Percentiles rank a stretch among this genome's conserved stretches.
These are phyloP conservation scores for Caenorhabditis panamensis DNA, from an alignment of 2,888 invertebrate species.

Conservation along the genomic window DNA sequence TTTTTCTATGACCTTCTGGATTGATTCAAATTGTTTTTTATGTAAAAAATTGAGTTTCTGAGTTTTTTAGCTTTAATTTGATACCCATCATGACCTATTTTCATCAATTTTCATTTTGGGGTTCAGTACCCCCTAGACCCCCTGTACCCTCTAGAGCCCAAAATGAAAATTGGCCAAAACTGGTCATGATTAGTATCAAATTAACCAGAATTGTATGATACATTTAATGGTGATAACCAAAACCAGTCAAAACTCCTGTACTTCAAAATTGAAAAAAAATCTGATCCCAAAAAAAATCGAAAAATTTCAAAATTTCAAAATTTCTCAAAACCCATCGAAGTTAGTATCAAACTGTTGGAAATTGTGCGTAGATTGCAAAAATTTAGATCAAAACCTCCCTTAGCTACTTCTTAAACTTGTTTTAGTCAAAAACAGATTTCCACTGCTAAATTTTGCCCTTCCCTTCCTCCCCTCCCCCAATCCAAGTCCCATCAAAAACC, in stretches of 20 bases:
- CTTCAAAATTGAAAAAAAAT: no score
- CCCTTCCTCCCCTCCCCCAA: no score
- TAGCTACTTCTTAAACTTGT: no score
- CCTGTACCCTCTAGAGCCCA: not conserved
- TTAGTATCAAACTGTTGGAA: not conserved
- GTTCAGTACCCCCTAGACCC: not conserved
- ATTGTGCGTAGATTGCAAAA: not conserved
- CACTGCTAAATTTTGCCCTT: no score
- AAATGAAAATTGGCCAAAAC: not conserved
- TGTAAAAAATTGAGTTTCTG: not conserved
- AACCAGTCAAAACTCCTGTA: no score
- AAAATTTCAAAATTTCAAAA: not conserved
- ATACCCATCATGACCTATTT: not conserved
- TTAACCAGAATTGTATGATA: not conserved
- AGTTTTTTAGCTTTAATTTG: not conserved
- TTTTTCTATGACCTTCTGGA: not conserved
- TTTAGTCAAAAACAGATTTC: no score
- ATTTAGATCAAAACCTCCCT: not conserved
- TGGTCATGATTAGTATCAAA: not conserved
- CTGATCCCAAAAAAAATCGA: not conserved
- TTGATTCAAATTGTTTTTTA: not conserved
- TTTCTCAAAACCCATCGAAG: not conserved
- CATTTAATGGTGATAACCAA: no score
- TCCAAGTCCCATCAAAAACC: no score
- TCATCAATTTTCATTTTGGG: not conserved